phyloP scores from a whole-genome alignment of 2,113 vertebrate species.

The Engystomops pustulosus region DNA sequence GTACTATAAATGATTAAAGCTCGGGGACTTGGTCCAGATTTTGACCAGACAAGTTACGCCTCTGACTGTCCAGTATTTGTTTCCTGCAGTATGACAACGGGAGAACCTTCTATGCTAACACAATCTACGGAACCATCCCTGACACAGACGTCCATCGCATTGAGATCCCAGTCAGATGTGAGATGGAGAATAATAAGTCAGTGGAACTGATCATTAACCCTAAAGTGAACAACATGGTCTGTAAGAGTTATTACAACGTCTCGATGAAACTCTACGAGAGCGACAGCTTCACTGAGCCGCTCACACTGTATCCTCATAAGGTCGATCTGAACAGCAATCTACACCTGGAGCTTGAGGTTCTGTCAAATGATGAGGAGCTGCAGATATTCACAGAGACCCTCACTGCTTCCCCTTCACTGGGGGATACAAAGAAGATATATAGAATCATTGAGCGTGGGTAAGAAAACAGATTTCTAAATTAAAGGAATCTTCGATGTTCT shows the following conservation, averaged over 20 bases:
- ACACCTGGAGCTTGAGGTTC: slow-evolving; percentile 44
- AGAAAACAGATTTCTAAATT: no score
- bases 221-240: slow-evolving; percentile 15
- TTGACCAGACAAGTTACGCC: no score
- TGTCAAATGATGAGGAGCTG: slow-evolving; percentile 20
- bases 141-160: no score
- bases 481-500: no score
- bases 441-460: slow-evolving; percentile 28
- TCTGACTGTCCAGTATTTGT: no score
- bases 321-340: slow-evolving; percentile 36
- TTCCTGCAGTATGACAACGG: no score
- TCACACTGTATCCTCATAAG: slow-evolving; percentile 39
- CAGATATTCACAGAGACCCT: slow-evolving; percentile 42
- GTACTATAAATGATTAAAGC: no score
- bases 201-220: background rate
- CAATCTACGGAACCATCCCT: no score
- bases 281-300: background rate
- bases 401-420: slow-evolving; percentile 17
- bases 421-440: background rate
- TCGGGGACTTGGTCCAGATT: no score
- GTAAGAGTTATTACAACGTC: slow-evolving; percentile 16
- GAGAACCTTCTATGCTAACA: no score
- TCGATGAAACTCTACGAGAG: slow-evolving; percentile 30
- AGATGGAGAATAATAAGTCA: background rate
- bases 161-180: no score